Evolutionary conservation across 2,888 invertebrate genomes (phyloP).

Genomic region (Diarsia brunnea): DNA sequence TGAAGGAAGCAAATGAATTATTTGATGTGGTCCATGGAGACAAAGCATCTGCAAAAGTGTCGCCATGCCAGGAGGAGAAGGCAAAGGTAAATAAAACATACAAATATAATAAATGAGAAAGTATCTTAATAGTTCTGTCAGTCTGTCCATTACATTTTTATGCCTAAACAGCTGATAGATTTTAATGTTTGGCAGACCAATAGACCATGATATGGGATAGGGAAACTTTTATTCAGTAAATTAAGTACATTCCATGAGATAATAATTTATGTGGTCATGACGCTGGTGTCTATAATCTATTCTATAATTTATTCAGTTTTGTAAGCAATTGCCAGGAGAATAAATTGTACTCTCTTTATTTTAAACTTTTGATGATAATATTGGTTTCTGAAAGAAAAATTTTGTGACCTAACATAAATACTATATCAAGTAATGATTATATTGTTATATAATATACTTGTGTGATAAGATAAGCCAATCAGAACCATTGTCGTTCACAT

Average conservation of each 20-base stretch:
- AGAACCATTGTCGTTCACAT: neutral
- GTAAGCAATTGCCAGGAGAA: neutral
- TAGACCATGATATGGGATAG: neutral
- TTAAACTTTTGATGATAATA: neutral
- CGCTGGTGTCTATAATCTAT: no score
- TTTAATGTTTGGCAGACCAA: neutral
- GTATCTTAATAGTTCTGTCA: neutral
- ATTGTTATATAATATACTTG: neutral
- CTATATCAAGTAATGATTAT: neutral
- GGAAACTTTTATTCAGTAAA: neutral
- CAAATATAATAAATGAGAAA: neutral
- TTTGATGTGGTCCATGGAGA: slow-evolving; percentile 81
- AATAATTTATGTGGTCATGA: neutral
- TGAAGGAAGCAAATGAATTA: slow-evolving; percentile 86
- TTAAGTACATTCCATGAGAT: neutral
- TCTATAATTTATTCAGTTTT: no score
- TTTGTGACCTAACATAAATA: neutral
- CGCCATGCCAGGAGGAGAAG: slow-evolving; percentile 88
- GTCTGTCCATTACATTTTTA: neutral
- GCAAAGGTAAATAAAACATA: slow-evolving; percentile 79
- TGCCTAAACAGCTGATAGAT: neutral
- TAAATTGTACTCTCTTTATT: neutral
- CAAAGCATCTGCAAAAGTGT: slow-evolving; percentile 80
- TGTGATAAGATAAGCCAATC: slow-evolving; percentile 4
- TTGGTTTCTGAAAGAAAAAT: neutral